Evolutionary conservation across 2,113 vertebrate genomes (phyloP).

Genomic region (Eudyptes chrysolophus): DNA sequence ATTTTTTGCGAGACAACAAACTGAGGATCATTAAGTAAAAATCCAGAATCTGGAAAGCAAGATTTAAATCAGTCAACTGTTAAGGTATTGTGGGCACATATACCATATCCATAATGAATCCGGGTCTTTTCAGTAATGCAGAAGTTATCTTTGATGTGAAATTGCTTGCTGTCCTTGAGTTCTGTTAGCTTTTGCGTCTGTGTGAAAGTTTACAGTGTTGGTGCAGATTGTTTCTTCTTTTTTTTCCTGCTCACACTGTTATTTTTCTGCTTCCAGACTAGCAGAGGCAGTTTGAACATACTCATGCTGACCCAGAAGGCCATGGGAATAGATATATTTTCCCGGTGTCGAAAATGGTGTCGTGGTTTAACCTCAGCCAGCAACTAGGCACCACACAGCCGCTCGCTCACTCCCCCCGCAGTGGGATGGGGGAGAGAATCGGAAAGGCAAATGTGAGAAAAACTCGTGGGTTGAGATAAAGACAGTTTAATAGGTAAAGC

Average conservation of each 20-base stretch:
- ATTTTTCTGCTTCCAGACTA: neutral
- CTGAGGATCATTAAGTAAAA: constrained; percentile 35
- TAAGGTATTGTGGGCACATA: neutral
- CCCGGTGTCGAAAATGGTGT: neutral
- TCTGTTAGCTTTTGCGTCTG: neutral
- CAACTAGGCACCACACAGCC: too few relatives aligned
- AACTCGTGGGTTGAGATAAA: too few relatives aligned
- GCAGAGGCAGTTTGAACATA: neutral
- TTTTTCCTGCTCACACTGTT: neutral
- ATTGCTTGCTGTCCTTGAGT: constrained; percentile 4
- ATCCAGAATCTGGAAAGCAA: constrained; percentile 17
- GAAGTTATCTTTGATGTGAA: neutral
- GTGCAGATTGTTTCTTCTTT: neutral
- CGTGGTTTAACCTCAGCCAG: too few relatives aligned
- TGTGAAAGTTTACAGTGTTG: neutral
- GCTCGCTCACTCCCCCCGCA: too few relatives aligned
- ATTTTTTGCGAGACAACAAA: constrained; percentile 1
- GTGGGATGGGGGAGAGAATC: too few relatives aligned
- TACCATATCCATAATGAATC: neutral
- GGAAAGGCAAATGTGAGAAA: too few relatives aligned
- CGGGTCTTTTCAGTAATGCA: neutral
- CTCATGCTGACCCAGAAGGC: neutral
- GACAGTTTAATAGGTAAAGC: too few relatives aligned
- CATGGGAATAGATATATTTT: neutral
- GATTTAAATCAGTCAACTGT: constrained; percentile 21